Conservation (phyloP, 2,888 invertebrate genomes). For the Morinoia aosen region DNA sequence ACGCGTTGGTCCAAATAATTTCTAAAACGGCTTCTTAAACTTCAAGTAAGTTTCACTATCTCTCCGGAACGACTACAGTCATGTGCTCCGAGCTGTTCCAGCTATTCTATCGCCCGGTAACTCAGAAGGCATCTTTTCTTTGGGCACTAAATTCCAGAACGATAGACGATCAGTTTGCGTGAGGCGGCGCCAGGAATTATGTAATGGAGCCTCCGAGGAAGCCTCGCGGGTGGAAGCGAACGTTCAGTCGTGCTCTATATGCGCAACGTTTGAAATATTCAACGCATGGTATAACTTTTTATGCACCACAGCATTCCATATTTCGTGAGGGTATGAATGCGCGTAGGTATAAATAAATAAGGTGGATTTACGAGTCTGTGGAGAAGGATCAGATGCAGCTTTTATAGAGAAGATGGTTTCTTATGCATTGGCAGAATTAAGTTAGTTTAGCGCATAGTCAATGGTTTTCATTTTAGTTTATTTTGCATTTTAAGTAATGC, state of each 20-base stretch:
- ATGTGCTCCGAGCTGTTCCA: background rate
- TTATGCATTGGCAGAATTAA: background rate
- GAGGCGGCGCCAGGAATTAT: background rate
- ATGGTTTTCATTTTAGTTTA: background rate
- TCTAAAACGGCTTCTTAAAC: background rate
- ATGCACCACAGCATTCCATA: background rate
- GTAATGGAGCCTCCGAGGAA: background rate
- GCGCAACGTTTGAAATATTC: background rate
- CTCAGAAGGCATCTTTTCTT: slow-evolving; percentile 12
- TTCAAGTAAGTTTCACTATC: background rate
- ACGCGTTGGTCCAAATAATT: background rate
- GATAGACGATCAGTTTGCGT: background rate
- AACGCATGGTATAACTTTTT: background rate
- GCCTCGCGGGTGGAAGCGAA: background rate
- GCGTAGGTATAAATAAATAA: background rate
- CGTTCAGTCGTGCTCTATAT: background rate
- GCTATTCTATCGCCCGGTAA: background rate
- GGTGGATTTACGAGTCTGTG: background rate
- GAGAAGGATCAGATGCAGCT: background rate
- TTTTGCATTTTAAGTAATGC: background rate
- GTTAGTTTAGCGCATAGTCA: background rate
- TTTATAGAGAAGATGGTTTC: background rate
- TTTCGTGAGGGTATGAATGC: background rate
- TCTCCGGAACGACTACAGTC: background rate
- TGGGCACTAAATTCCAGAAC: background rate